phyloP scores from a whole-genome alignment of 2,113 vertebrate genomes.

The Gavialis gangeticus region DNA sequence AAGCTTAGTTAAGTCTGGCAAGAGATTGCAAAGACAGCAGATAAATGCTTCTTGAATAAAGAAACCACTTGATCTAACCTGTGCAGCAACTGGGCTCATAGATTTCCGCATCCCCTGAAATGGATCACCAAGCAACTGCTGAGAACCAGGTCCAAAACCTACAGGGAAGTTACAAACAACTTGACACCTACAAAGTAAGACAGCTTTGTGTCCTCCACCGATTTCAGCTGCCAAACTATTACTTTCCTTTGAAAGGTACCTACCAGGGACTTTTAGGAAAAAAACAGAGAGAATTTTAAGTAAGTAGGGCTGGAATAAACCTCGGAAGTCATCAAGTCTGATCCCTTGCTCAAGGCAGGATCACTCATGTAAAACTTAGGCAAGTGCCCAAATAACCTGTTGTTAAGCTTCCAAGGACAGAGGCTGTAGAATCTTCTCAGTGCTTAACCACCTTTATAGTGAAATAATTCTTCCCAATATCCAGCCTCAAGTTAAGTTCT shows the following conservation, averaged over 20 bases:
- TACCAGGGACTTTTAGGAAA: background rate
- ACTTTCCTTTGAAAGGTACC: background rate
- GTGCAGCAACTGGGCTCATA: slow-evolving; percentile 86
- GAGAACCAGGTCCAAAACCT: slow-evolving; percentile 89
- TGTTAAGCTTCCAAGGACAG: too few relatives aligned
- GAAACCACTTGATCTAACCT: slow-evolving; percentile 67
- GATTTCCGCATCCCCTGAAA: slow-evolving; percentile 89
- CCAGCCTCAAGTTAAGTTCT: too few relatives aligned
- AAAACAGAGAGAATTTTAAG: too few relatives aligned
- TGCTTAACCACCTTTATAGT: too few relatives aligned
- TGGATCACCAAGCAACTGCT: slow-evolving; percentile 87
- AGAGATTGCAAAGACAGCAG: background rate
- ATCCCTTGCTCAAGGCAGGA: too few relatives aligned
- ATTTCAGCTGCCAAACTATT: background rate
- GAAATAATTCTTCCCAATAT: too few relatives aligned
- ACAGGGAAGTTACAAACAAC: background rate
- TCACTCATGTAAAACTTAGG: too few relatives aligned
- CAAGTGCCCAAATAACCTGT: too few relatives aligned
- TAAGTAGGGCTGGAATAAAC: too few relatives aligned
- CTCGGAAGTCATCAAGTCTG: too few relatives aligned
- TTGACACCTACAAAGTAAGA: background rate
- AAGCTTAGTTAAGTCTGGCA: background rate
- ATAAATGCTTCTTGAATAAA: background rate
- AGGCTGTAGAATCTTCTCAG: too few relatives aligned
- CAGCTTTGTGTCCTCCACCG: background rate